Conservation (phyloP, 2,797 vertebrate genomes). For the Anguilla pacifica region DNA sequence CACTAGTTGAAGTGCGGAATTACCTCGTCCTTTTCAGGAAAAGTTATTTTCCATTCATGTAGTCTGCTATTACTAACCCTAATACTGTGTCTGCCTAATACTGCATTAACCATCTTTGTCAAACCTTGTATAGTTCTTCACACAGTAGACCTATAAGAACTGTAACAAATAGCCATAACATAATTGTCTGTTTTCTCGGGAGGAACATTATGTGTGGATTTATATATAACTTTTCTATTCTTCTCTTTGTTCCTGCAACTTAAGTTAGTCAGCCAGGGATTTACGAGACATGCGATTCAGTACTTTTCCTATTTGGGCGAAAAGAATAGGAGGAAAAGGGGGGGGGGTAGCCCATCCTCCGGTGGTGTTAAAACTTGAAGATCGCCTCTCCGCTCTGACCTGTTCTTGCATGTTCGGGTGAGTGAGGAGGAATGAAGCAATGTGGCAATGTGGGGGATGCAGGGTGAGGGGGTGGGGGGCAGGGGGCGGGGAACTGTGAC, state of each 20-base stretch:
- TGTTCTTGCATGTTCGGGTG: conserved; percentile 20
- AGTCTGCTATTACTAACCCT: not conserved
- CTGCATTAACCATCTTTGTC: not conserved
- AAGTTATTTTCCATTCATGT: not conserved
- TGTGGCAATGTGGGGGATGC: not conserved
- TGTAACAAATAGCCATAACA: not conserved
- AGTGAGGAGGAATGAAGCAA: not conserved
- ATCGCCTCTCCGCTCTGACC: conserved; percentile 14
- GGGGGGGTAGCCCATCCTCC: not conserved
- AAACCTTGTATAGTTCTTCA: not conserved
- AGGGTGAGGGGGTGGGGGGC: no score
- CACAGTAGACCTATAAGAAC: not conserved
- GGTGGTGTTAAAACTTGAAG: conserved; percentile 38
- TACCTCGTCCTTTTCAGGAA: not conserved
- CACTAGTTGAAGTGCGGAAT: not conserved
- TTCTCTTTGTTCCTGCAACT: conserved; percentile 31
- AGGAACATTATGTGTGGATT: conserved; percentile 16
- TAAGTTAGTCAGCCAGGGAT: conserved; percentile 32
- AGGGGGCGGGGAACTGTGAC: no score
- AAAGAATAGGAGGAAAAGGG: not conserved
- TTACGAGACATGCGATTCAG: conserved; percentile 43
- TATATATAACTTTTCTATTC: not conserved
- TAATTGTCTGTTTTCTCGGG: conserved; percentile 18
- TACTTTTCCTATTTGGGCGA: conserved; percentile 61
- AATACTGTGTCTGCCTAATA: not conserved